Evolutionary conservation across 1,140 invertebrate species (phyloP), one percentile per base, ranked within the genome.

Genomic region (Cotesia glomerata): DNA sequence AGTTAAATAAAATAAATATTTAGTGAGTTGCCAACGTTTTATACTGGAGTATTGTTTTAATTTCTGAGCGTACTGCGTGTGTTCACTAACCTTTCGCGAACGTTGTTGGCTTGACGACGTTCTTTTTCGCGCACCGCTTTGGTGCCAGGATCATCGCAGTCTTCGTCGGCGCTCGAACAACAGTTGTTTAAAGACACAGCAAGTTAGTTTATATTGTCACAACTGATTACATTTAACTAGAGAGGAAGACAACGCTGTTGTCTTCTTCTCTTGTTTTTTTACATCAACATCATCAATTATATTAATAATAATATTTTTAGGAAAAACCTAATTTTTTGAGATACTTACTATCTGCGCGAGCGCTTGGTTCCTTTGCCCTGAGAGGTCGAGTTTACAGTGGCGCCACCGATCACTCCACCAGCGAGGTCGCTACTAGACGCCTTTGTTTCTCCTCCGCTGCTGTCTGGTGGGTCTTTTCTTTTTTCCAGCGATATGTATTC

Each of bases 71-170:
- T 85, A 71, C 80, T 85, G 85, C 83, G 83, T 84, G 85, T 85
- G 84, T 84, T 88, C 88, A 90, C 91, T 89, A 89, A 97, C 96
- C 96, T 94, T 92, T 99, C 98, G 81, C 97, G 89, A 80, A 98
- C 97, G 91, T 99, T 99, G 91, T 99, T 99, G 77, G 97, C 97
- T 88, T 98, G 96, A 77, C 97, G 91, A 79, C 97, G 91, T 89
- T 99, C 95, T 90, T 95, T 95, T 89, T 99, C 97, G 80, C 96
- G 91, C 86, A 97, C 94, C 72, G 94, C 93, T 91, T 98, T 98
- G 75, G 93, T 92, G 87, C 93, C 93, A 11, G 96, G 95, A 86
- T 95, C 94, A 78, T 94, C 93, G 74, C 91, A 91, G 52, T 90
- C 91, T 86, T 93, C 91, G 79, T 92, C 92, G 68, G 91, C 91